Evolutionary conservation across 1,140 invertebrate genomes (phyloP).

Genomic region (Lutraria rhynchaena): DNA sequence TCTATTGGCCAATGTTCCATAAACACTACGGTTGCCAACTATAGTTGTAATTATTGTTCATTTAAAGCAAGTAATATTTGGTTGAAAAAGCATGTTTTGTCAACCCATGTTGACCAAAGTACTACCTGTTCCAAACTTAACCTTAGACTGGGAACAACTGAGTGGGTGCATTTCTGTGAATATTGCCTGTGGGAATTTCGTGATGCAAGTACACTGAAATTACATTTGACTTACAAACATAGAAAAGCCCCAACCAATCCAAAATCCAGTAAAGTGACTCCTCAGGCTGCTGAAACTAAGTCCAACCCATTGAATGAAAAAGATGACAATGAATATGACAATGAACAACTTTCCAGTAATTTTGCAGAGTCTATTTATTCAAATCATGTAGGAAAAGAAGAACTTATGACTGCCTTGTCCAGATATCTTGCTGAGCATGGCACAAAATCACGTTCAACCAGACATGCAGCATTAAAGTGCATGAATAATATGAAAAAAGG

Average conservation of each 20-base stretch:
- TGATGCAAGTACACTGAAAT: slow-evolving; percentile 56
- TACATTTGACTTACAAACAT: slow-evolving; percentile 63
- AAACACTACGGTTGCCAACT: slow-evolving; percentile 58
- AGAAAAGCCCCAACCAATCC: slow-evolving; percentile 3
- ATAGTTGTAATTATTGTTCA: slow-evolving; percentile 64
- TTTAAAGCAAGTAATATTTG: slow-evolving; percentile 66
- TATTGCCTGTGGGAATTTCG: slow-evolving; percentile 67
- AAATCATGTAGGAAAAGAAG: no score
- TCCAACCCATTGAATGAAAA: neutral
- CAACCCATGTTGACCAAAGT: slow-evolving; percentile 58
- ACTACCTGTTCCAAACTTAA: slow-evolving; percentile 62
- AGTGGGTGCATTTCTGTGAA: slow-evolving; percentile 68
- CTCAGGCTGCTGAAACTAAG: neutral
- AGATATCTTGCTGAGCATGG: neutral
- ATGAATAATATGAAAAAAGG: slow-evolving; percentile 54
- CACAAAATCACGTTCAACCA: slow-evolving; percentile 35
- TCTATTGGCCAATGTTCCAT: slow-evolving; percentile 48
- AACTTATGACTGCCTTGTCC: neutral
- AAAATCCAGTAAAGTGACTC: neutral
- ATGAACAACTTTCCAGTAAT: neutral
- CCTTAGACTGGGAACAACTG: slow-evolving; percentile 55
- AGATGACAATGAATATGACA: neutral
- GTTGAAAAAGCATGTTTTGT: slow-evolving; percentile 68
- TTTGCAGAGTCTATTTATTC: no score
- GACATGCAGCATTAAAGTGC: slow-evolving; percentile 62